Conservation (phyloP, 30 jellyfish, hydroid and myxozoan genomes). For the Cassiopea andromeda region DNA sequence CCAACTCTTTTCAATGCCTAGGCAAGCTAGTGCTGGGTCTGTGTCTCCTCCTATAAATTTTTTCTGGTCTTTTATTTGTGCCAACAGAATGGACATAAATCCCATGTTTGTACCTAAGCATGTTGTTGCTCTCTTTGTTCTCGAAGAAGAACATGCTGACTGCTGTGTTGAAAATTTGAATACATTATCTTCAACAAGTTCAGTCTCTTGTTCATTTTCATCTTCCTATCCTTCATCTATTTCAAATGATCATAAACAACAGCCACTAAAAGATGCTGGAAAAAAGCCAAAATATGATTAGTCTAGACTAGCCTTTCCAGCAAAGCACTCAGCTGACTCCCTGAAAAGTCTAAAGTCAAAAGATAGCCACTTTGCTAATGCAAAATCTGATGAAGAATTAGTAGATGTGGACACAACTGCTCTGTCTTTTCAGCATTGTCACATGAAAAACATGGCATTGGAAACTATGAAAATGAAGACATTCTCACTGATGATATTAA, state of each 20-base stretch:
- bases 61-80: neutral
- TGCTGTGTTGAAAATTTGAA: neutral
- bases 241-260: neutral
- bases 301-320: neutral
- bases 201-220: neutral
- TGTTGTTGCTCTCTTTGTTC: neutral
- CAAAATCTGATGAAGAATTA: neutral
- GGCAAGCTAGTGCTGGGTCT: neutral
- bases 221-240: neutral
- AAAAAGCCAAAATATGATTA: neutral
- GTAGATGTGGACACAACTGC: neutral
- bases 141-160: neutral
- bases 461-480: neutral
- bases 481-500: neutral
- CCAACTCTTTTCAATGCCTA: slow-evolving; percentile 6
- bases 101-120: neutral
- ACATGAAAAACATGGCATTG: slow-evolving; percentile 8
- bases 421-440: neutral
- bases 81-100: neutral
- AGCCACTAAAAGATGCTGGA: neutral
- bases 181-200: neutral
- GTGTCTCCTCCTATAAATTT: neutral
- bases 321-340: neutral
- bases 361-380: neutral
- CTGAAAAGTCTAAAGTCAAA: neutral